Conservation (phyloP, 2,113 vertebrate genomes). For the Cyanoderma ruficeps region DNA sequence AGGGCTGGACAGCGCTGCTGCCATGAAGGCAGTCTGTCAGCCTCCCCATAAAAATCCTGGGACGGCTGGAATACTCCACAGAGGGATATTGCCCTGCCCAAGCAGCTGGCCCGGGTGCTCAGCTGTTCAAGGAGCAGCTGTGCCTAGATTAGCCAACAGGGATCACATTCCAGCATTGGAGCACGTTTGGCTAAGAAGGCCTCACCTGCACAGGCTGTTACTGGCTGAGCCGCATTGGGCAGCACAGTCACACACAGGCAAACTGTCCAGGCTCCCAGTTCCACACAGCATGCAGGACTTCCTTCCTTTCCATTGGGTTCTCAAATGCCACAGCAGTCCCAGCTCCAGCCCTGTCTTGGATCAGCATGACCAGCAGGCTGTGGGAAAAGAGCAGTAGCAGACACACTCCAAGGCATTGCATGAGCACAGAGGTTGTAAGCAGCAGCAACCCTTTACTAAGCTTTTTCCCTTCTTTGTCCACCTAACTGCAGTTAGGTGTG, state of each 20-base stretch:
- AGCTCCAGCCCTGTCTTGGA: background rate
- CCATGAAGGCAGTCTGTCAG: background rate
- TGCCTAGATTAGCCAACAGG: background rate
- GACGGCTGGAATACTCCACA: background rate
- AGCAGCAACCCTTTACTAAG: background rate
- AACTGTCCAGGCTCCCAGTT: background rate
- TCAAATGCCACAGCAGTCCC: background rate
- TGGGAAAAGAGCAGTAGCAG: background rate
- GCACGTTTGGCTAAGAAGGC: background rate
- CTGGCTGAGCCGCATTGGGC: background rate
- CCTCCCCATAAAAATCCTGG: background rate
- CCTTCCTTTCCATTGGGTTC: background rate
- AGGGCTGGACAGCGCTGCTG: background rate
- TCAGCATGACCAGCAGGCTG: background rate
- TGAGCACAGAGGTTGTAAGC: fast-evolving
- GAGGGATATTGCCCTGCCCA: background rate
- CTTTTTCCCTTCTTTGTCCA: background rate
- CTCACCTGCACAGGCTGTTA: background rate
- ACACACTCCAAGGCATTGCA: background rate
- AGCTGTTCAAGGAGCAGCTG: background rate
- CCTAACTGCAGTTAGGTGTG: background rate
- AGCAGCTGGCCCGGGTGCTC: background rate
- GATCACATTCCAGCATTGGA: background rate
- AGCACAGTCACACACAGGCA: background rate
- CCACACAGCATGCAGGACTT: background rate